These are phyloP conservation scores for Dryobotodes eremita DNA, from an alignment of 2,888 invertebrate genomes.

Conservation along the genomic window DNA sequence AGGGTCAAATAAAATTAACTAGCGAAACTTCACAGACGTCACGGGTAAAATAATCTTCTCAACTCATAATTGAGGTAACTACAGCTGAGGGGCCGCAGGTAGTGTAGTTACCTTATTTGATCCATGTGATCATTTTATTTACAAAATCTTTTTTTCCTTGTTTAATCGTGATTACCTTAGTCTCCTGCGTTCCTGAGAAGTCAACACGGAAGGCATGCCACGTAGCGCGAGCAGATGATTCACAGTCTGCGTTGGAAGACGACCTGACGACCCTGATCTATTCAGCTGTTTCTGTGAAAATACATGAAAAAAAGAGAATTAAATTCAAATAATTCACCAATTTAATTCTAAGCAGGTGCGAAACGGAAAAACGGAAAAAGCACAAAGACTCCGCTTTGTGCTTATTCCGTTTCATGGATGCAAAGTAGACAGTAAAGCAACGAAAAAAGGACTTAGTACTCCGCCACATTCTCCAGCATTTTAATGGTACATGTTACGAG, in stretches of 20 bases:
- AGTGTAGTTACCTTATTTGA: too few species aligned
- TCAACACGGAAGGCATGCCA: slow-evolving; percentile 83
- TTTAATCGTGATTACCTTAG: slow-evolving; percentile 60
- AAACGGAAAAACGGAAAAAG: too few species aligned
- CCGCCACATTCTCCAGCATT: not conserved
- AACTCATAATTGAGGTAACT: not conserved
- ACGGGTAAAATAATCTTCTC: not conserved
- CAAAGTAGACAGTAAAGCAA: not conserved
- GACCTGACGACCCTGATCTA: slow-evolving; percentile 73
- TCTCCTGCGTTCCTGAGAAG: slow-evolving; percentile 82
- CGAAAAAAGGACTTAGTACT: not conserved
- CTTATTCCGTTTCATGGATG: not conserved
- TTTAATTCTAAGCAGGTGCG: not conserved
- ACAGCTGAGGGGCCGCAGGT: not conserved
- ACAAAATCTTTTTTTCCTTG: not conserved
- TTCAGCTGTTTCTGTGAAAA: slow-evolving; percentile 82
- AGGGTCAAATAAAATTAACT: not conserved
- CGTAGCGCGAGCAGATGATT: slow-evolving; percentile 84
- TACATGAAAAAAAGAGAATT: not conserved
- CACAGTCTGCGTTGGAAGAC: slow-evolving; percentile 82
- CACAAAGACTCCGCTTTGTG: too few species aligned
- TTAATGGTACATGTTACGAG: not conserved
- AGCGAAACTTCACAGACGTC: not conserved
- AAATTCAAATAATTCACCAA: not conserved
- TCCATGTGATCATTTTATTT: too few species aligned